These are phyloP conservation scores for Drosophila sulfurigaster DNA, from an alignment of 1,140 invertebrate genomes.

Conservation along the genomic window DNA sequence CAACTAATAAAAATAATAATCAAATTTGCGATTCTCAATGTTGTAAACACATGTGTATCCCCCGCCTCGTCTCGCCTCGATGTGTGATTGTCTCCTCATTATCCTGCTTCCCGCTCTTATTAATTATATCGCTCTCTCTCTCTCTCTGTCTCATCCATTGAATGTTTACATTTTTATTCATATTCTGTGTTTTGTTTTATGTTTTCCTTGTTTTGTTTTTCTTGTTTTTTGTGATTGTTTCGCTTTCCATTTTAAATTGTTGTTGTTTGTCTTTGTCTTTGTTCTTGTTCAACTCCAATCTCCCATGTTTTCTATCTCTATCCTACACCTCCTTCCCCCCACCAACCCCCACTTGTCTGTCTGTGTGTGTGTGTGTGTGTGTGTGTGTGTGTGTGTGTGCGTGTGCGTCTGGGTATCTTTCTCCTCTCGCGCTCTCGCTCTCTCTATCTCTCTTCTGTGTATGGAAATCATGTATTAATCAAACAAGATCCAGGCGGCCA, in stretches of 20 bases:
- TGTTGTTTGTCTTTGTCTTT: slow-evolving; percentile 19
- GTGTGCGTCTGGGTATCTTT: slow-evolving; percentile 26
- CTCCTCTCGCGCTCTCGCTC: not conserved
- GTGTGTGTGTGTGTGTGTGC: slow-evolving; percentile 35
- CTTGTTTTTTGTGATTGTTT: slow-evolving; percentile 25
- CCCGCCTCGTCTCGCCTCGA: not conserved
- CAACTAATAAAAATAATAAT: too few relatives aligned
- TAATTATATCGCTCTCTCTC: too few relatives aligned
- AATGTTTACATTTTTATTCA: slow-evolving; percentile 19
- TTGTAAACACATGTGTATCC: slow-evolving; percentile 41
- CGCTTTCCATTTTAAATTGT: slow-evolving; percentile 19
- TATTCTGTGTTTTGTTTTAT: slow-evolving; percentile 1
- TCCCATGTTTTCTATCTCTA: slow-evolving; percentile 6
- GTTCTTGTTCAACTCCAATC: slow-evolving; percentile 6
- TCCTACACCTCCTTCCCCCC: not conserved
- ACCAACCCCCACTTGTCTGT: slow-evolving; percentile 21
- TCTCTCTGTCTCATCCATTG: too few relatives aligned
- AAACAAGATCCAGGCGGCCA: slow-evolving; percentile 84
- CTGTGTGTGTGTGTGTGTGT: slow-evolving; percentile 31
- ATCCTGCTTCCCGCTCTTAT: not conserved
- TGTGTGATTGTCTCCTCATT: slow-evolving; percentile 20
- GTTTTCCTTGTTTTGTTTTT: not conserved
- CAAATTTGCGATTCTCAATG: slow-evolving; percentile 41
- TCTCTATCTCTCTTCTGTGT: slow-evolving; percentile 49
- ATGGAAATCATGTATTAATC: slow-evolving; percentile 81